Conservation (phyloP, 2,797 vertebrate species). For the Trachops cirrhosus region DNA sequence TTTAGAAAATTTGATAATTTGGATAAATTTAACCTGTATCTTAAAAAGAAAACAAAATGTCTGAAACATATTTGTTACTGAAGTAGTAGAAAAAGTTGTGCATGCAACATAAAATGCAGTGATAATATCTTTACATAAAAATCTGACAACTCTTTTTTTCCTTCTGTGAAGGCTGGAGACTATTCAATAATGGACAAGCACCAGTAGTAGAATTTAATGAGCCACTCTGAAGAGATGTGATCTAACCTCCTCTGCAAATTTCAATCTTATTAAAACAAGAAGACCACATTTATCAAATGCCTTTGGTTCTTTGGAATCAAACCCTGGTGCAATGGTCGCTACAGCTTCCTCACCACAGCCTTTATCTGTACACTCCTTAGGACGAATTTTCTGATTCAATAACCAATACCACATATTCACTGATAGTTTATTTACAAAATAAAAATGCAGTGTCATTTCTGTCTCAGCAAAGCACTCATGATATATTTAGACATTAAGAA, state of each 20-base stretch:
- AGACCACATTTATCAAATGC: neutral
- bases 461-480: slow-evolving; percentile 20
- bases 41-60: neutral
- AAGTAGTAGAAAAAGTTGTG: neutral
- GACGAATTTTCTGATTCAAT: slow-evolving; percentile 23
- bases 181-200: neutral
- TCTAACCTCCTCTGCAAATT: neutral
- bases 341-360: neutral
- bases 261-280: slow-evolving; percentile 11
- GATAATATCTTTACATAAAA: neutral
- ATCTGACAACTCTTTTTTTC: neutral
- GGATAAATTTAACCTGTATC: neutral
- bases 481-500: slow-evolving; percentile 5
- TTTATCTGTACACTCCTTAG: neutral
- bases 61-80: neutral
- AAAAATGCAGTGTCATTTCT: neutral
- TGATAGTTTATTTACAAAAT: neutral
- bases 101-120: neutral
- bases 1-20: neutral
- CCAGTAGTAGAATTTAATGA: neutral
- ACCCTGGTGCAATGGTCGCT: neutral
- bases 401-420: neutral
- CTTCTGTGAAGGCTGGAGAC: neutral
- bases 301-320: neutral
- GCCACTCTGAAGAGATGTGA: neutral